These are phyloP conservation scores for Gephyroberyx darwinii DNA, from an alignment of 2,797 vertebrate genomes.

Conservation along the genomic window DNA sequence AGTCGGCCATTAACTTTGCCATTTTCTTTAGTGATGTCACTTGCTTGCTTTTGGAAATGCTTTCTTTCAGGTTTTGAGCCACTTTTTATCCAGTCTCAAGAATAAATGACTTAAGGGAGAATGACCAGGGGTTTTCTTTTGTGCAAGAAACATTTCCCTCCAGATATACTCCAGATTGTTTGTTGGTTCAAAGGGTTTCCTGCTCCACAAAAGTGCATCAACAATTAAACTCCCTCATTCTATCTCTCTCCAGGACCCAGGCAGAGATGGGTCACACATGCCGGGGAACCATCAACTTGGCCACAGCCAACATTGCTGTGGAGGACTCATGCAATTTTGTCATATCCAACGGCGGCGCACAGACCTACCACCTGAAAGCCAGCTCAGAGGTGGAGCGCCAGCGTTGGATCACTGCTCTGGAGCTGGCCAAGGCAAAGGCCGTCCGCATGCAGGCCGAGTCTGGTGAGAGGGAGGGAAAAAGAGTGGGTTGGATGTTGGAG, in stretches of 20 bases:
- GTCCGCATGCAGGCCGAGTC: constrained; percentile 93
- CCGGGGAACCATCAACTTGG: constrained; percentile 95
- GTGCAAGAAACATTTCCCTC: too few species aligned
- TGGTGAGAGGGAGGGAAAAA: constrained; percentile 75
- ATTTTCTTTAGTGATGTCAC: not conserved
- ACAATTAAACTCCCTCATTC: not conserved
- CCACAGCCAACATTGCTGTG: constrained; percentile 93
- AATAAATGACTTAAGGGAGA: too few species aligned
- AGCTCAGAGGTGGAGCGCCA: constrained; percentile 95
- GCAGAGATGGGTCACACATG: constrained; percentile 98
- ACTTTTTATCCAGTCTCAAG: too few species aligned
- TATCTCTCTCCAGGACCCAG: constrained; percentile 84
- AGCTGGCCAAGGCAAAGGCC: constrained; percentile 94
- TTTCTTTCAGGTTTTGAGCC: too few species aligned
- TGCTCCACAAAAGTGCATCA: not conserved
- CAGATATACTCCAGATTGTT: too few species aligned
- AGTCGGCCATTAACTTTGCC: not conserved
- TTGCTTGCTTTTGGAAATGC: too few species aligned
- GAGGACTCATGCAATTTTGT: constrained; percentile 98
- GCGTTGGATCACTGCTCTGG: constrained; percentile 95
- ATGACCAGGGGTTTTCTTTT: too few species aligned
- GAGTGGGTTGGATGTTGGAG: not conserved
- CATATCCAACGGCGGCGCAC: constrained; percentile 94
- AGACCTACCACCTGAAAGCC: constrained; percentile 97
- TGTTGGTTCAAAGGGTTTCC: not conserved